Conservation (phyloP, 1,140 invertebrate species). For the Drosophila sulfurigaster region DNA sequence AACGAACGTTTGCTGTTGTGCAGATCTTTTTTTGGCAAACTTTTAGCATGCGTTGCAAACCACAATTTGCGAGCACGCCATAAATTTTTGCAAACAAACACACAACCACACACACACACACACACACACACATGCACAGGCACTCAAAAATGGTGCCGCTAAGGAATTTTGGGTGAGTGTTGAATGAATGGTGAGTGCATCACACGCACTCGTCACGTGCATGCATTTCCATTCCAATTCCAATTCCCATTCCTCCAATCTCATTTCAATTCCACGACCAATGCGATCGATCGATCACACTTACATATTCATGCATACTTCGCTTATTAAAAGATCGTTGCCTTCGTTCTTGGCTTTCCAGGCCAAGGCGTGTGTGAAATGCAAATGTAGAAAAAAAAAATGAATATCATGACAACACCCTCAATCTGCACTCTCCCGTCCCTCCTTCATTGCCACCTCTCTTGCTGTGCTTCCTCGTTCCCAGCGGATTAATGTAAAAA, state of each 20-base stretch:
- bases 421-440: conserved; percentile 31
- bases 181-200: conserved; percentile 39
- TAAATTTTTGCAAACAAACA: conserved; percentile 59
- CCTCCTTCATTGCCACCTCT: neutral
- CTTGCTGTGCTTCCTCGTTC: neutral
- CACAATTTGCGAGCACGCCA: conserved; percentile 62
- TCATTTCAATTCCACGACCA: conserved; percentile 48
- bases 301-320: conserved; percentile 23
- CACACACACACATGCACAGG: neutral
- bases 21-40: conserved; percentile 51
- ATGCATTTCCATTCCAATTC: conserved; percentile 39
- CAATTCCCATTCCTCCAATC: conserved; percentile 8
- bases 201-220: conserved; percentile 71
- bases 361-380: conserved; percentile 77
- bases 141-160: conserved; percentile 51
- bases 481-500: conserved; percentile 49
- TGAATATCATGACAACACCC: conserved; percentile 67
- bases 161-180: conserved; percentile 69
- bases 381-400: conserved; percentile 48
- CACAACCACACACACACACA: conserved; percentile 14
- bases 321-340: conserved; percentile 69
- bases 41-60: conserved; percentile 49
- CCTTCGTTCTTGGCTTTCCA: conserved; percentile 67
- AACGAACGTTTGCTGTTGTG: conserved; percentile 4
- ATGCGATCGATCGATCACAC: conserved; percentile 54